Conservation (phyloP, 2,113 vertebrate species). For the Sander vitreus region DNA sequence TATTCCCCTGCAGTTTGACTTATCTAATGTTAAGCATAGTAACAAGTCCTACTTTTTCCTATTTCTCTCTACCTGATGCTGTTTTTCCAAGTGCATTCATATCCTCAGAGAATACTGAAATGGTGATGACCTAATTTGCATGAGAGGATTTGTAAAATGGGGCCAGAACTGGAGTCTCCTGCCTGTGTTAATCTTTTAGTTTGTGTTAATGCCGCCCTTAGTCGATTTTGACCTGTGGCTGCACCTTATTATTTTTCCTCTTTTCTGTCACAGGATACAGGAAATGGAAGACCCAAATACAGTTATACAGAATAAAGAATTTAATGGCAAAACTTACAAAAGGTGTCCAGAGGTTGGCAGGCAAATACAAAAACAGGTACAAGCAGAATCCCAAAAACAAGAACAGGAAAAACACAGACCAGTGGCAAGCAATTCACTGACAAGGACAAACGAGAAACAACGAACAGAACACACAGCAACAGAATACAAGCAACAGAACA, state of each 20-base stretch:
- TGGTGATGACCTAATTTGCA: slow-evolving; percentile 66
- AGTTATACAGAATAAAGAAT: too few species aligned
- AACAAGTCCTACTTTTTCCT: slow-evolving; percentile 19
- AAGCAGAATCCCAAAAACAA: too few species aligned
- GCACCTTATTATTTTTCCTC: slow-evolving; percentile 3
- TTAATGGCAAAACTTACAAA: too few species aligned
- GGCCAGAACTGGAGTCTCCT: slow-evolving; percentile 33
- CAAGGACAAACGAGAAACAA: too few species aligned
- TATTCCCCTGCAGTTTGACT: slow-evolving; percentile 19
- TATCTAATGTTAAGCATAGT: slow-evolving; percentile 38
- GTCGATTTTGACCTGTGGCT: slow-evolving; percentile 30
- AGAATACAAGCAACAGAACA: too few species aligned
- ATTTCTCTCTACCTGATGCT: slow-evolving; percentile 46
- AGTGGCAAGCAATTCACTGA: too few species aligned
- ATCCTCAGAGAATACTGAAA: slow-evolving; percentile 53
- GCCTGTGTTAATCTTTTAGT: slow-evolving; percentile 33
- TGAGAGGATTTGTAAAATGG: slow-evolving; percentile 60
- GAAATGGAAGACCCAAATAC: too few species aligned
- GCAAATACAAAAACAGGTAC: too few species aligned
- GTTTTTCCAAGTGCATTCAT: slow-evolving; percentile 48
- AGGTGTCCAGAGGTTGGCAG: too few species aligned
- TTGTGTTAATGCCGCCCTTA: slow-evolving; percentile 27
- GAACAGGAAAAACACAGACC: too few species aligned
- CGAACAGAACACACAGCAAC: too few species aligned
- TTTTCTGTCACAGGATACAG: too few species aligned